Percentiles rank a stretch among this genome's conserved stretches.
Evolutionary conservation across 2,797 vertebrate genomes (phyloP).

Genomic region (Echiichthys vipera): DNA sequence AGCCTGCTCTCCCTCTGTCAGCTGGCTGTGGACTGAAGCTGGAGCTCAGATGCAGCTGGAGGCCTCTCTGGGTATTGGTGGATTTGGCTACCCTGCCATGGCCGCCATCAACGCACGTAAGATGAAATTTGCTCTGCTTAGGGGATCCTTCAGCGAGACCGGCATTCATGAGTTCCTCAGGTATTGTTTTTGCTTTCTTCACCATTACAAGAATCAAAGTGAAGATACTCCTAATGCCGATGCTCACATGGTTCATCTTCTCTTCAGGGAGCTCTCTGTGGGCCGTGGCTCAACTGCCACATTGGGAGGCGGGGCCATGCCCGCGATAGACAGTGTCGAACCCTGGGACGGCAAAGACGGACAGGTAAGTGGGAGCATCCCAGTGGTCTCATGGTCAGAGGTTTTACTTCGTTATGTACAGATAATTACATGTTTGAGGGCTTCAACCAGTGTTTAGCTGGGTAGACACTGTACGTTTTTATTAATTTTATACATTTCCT

Average conservation of each 20-base stretch:
- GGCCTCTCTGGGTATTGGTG: conserved; percentile 91
- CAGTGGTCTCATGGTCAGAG: background rate
- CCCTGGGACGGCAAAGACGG: conserved; percentile 97
- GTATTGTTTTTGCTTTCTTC: conserved; percentile 68
- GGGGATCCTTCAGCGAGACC: conserved; percentile 95
- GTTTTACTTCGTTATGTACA: background rate
- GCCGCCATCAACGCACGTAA: conserved; percentile 95
- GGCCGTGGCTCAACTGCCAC: conserved; percentile 94
- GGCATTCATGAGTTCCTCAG: conserved; percentile 98
- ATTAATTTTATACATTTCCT: too few relatives aligned
- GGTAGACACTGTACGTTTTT: too few relatives aligned
- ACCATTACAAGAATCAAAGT: background rate
- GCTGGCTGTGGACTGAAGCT: conserved; percentile 97
- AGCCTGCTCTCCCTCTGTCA: conserved; percentile 47
- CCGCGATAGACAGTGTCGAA: conserved; percentile 88
- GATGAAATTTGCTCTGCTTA: conserved; percentile 97
- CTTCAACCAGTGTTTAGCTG: background rate
- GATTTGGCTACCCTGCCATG: conserved; percentile 98
- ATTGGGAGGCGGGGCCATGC: conserved; percentile 89
- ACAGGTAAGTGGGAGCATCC: conserved; percentile 85
- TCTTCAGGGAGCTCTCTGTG: conserved; percentile 92
- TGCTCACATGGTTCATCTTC: background rate
- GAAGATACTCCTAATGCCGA: background rate
- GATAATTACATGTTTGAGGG: background rate
- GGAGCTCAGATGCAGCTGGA: conserved; percentile 94